These are phyloP conservation scores for Mus musculus DNA, from an alignment of 2,113 vertebrate genomes.

Conservation along the genomic window DNA sequence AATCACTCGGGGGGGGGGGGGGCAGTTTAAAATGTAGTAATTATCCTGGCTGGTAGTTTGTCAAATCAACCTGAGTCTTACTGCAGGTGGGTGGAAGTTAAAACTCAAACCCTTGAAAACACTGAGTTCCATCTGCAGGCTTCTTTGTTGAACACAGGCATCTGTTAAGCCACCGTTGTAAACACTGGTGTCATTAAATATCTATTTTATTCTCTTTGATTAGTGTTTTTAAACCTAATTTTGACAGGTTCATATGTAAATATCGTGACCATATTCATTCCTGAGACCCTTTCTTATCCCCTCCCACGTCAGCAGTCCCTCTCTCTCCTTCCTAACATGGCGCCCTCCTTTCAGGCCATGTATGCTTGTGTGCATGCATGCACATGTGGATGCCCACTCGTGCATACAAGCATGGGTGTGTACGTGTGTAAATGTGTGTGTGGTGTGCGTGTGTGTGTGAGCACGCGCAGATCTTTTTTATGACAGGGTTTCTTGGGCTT, in stretches of 20 bases:
- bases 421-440: not conserved
- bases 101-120: not conserved
- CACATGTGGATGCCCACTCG: rapidly evolving
- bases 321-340: not conserved
- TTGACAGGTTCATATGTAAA: not conserved
- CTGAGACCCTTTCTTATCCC: not conserved
- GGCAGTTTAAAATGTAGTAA: not conserved
- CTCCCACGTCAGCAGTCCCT: too few relatives aligned
- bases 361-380: rapidly evolving
- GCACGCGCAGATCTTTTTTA: not conserved
- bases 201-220: not conserved
- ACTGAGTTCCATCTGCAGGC: not conserved
- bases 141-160: not conserved
- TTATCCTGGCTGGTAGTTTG: not conserved
- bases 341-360: too few relatives aligned
- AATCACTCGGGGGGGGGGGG: not conserved
- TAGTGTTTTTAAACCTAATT: not conserved
- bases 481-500: not conserved
- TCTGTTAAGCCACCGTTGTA: not conserved
- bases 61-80: not conserved
- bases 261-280: too few relatives aligned
- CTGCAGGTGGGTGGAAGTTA: not conserved
- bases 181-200: not conserved
- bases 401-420: not conserved
- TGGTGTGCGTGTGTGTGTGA: not conserved